Evolutionary conservation across 1,140 invertebrate species (phyloP).

Genomic region (Diuraphis noxia): DNA sequence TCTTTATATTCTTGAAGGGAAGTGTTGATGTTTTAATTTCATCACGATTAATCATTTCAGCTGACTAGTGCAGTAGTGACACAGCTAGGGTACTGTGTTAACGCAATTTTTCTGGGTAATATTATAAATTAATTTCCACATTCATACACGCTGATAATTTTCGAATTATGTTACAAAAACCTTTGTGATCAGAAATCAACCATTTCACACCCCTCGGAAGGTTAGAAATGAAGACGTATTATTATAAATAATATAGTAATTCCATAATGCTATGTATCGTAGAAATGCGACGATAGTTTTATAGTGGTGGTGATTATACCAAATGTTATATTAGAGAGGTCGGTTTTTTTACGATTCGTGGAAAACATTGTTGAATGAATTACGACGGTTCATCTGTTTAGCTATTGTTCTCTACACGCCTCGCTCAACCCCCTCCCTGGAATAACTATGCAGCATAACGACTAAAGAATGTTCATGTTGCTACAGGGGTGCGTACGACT

Average conservation of each 20-base stretch:
- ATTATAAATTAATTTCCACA: too few species aligned
- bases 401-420: not conserved
- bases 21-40: too few species aligned
- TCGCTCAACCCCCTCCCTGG: not conserved
- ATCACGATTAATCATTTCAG: not conserved
- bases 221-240: not conserved
- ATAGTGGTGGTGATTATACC: not conserved
- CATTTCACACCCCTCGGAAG: not conserved
- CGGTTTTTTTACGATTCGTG: not conserved
- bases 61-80: not conserved
- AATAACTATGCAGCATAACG: not conserved
- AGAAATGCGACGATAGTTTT: not conserved
- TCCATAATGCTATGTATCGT: not conserved
- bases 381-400: not conserved
- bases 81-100: not conserved
- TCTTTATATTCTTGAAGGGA: not conserved
- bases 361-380: not conserved
- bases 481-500: not conserved
- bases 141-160: too few species aligned
- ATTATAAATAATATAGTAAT: not conserved
- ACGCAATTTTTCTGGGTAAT: not conserved
- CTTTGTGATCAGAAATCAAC: not conserved
- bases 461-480: not conserved
- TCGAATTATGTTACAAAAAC: not conserved
- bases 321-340: not conserved